phyloP scores from a whole-genome alignment of 2,113 vertebrate genomes.

The Triplophysa rosa region DNA sequence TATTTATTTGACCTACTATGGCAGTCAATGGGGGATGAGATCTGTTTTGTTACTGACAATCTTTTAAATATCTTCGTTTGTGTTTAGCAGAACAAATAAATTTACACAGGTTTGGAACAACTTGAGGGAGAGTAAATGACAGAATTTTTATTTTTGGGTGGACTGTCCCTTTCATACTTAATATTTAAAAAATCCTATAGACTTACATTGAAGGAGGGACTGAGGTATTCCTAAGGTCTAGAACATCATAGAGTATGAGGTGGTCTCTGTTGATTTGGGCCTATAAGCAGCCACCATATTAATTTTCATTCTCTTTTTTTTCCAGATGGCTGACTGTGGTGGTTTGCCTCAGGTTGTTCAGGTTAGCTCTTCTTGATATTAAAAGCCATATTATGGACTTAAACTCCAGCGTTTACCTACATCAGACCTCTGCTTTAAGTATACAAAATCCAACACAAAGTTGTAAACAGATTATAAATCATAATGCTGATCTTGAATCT shows the following conservation, averaged over 20 bases:
- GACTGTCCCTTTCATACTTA: too few species aligned
- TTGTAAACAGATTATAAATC: neutral
- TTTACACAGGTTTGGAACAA: too few species aligned
- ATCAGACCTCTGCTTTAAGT: neutral
- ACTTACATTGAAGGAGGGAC: too few species aligned
- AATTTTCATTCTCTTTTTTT: neutral
- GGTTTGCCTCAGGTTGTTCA: slow-evolving; percentile 96
- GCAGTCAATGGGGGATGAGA: too few species aligned
- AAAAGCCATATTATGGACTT: neutral
- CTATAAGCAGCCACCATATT: neutral
- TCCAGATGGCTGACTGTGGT: slow-evolving; percentile 96
- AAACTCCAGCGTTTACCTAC: neutral
- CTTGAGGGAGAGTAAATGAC: too few species aligned
- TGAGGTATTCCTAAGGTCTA: neutral
- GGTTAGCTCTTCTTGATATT: slow-evolving; percentile 70
- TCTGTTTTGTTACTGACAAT: too few species aligned
- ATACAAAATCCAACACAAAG: neutral
- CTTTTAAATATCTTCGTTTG: too few species aligned
- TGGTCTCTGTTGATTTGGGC: neutral
- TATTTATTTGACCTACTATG: too few species aligned
- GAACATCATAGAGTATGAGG: neutral
- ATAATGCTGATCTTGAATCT: slow-evolving; percentile 12
- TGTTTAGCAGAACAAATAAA: too few species aligned
- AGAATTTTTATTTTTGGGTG: too few species aligned
- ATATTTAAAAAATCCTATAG: too few species aligned